A percentile compares a stretch with the other conserved stretches of the same genome.
These are phyloP conservation scores for Aplodontia rufa DNA, from an alignment of 2,113 vertebrate genomes.

Conservation along the genomic window DNA sequence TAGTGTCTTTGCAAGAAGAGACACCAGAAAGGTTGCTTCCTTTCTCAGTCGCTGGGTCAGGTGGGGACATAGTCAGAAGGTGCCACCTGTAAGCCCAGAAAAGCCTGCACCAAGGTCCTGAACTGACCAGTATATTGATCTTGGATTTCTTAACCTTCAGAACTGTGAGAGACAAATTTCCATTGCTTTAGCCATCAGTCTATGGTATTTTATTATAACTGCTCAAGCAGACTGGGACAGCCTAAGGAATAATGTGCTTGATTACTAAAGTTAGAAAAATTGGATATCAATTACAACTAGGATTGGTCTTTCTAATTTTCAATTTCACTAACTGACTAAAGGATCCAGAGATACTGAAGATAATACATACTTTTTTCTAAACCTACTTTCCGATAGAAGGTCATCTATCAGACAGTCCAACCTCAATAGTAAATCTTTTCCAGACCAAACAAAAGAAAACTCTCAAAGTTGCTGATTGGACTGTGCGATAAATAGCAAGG, in stretches of 20 bases:
- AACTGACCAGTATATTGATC: neutral
- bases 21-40: neutral
- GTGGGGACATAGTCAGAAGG: neutral
- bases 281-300: neutral
- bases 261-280: conserved; percentile 7
- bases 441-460: neutral
- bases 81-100: neutral
- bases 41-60: too few relatives aligned
- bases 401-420: neutral
- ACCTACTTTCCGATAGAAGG: neutral
- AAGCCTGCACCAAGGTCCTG: neutral
- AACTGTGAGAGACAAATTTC: neutral
- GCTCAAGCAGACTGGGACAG: neutral
- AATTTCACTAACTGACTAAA: neutral
- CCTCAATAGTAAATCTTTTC: neutral
- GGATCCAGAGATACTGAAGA: neutral
- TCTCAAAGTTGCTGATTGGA: neutral
- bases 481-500: neutral
- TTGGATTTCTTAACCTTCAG: neutral
- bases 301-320: neutral
- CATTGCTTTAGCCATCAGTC: neutral
- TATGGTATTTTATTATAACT: neutral
- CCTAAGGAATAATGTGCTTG: neutral
- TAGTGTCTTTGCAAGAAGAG: neutral
- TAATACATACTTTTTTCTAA: neutral